Percentiles rank a stretch among this genome's conserved stretches.
Evolutionary conservation across 2,113 vertebrate genomes (phyloP).

Genomic region (Pachypanchax playfairii): DNA sequence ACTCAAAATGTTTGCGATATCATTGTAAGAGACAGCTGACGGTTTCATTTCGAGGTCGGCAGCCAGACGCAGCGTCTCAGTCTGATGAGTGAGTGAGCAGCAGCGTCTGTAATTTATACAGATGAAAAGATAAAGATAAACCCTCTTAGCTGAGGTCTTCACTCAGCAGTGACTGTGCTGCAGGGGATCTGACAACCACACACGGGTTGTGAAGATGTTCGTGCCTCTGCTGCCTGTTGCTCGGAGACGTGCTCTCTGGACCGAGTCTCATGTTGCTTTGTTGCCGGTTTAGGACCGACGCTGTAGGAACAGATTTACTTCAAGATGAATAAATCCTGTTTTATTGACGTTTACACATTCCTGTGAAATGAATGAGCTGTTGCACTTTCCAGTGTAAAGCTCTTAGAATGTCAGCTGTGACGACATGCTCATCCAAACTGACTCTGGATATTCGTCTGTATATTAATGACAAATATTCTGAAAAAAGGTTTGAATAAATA

Average conservation of each 20-base stretch:
- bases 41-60: conserved; percentile 16
- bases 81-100: conserved; percentile 31
- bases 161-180: conserved; percentile 16
- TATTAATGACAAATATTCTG: too few species aligned
- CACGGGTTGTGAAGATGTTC: conserved; percentile 53
- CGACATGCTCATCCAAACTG: too few species aligned
- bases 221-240: conserved; percentile 64
- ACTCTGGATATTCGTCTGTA: too few species aligned
- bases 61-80: conserved; percentile 12
- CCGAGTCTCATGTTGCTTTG: conserved; percentile 33
- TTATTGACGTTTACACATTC: too few species aligned
- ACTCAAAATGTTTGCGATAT: too few species aligned
- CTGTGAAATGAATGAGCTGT: too few species aligned
- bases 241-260: conserved; percentile 54
- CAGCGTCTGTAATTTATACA: conserved; percentile 15
- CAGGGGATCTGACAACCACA: conserved; percentile 51
- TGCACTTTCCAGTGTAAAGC: too few species aligned
- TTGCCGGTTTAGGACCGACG: conserved; percentile 40
- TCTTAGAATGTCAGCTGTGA: too few species aligned
- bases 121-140: conserved; percentile 39
- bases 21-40: conserved; percentile 24
- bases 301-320: too few species aligned
- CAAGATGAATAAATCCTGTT: too few species aligned
- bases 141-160: too few species aligned
- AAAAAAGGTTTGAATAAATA: too few species aligned